Conservation (phyloP, 2,888 invertebrate species). For the Tuberolachnus salignus region DNA sequence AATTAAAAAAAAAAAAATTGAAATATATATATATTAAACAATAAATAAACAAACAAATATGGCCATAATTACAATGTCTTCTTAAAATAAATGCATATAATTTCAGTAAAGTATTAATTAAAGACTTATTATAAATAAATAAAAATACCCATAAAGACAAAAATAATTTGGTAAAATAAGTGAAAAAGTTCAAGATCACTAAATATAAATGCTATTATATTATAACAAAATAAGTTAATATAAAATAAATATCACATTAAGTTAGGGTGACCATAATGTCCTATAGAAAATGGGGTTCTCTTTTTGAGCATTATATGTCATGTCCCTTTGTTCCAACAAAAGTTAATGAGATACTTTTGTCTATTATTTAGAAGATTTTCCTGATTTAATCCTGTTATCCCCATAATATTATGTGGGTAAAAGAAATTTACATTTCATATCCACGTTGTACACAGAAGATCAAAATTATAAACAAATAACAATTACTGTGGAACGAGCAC, state of each 20-base stretch:
- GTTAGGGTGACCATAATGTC: too few species aligned
- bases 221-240: background rate
- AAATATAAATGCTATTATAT: background rate
- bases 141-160: background rate
- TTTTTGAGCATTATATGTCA: too few species aligned
- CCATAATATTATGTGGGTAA: too few species aligned
- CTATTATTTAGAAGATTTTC: too few species aligned
- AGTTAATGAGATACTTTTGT: too few species aligned
- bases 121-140: slow-evolving; percentile 12
- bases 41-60: slow-evolving; percentile 16
- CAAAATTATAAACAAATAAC: too few species aligned
- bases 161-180: background rate
- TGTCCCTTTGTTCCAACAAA: too few species aligned
- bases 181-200: background rate
- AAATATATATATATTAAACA: slow-evolving; percentile 59
- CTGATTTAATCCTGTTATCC: too few species aligned
- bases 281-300: too few species aligned
- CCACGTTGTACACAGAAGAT: too few species aligned
- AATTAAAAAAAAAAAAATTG: background rate
- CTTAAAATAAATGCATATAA: slow-evolving; percentile 16
- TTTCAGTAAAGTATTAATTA: background rate
- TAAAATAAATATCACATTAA: background rate
- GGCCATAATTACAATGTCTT: background rate
- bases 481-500: too few species aligned
- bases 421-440: too few species aligned